Percentiles rank a stretch among this genome's conserved stretches.
These are phyloP conservation scores for Chamaetylas fuelleborni DNA, from an alignment of 2,113 vertebrate species.

Conservation along the genomic window DNA sequence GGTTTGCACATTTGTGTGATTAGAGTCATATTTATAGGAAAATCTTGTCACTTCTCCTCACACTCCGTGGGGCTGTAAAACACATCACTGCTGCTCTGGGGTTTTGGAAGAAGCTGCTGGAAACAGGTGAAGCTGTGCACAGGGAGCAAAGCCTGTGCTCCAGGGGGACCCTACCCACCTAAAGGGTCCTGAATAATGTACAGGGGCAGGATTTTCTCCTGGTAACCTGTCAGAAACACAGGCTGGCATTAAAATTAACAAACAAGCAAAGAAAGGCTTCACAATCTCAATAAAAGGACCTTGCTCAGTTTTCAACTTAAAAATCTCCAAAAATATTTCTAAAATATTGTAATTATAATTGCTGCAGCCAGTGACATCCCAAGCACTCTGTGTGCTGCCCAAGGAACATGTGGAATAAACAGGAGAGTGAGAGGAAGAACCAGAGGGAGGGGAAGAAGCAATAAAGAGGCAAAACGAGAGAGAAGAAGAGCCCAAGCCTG, in stretches of 20 bases:
- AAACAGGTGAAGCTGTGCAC: not conserved
- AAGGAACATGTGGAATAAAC: not conserved
- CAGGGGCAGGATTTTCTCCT: not conserved
- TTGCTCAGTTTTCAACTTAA: not conserved
- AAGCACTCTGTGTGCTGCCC: not conserved
- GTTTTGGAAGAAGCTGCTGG: not conserved
- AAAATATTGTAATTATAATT: not conserved
- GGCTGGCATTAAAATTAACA: not conserved
- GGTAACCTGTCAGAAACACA: not conserved
- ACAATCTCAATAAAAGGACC: not conserved
- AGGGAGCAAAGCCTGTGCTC: not conserved
- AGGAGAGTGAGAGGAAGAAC: not conserved
- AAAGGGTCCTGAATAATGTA: not conserved
- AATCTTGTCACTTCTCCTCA: conserved; percentile 57
- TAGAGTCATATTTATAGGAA: conserved; percentile 52
- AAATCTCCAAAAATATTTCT: not conserved
- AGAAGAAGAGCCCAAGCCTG: not conserved
- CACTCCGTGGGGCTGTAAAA: conserved; percentile 2
- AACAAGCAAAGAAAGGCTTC: not conserved
- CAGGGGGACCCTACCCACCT: not conserved
- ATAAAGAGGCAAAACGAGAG: not conserved
- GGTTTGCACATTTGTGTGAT: conserved; percentile 42
- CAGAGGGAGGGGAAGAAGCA: not conserved
- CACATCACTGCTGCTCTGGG: not conserved
- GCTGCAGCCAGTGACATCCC: not conserved